Evolutionary conservation across 2,797 vertebrate genomes (phyloP).

Genomic region (Dipus sagitta): DNA sequence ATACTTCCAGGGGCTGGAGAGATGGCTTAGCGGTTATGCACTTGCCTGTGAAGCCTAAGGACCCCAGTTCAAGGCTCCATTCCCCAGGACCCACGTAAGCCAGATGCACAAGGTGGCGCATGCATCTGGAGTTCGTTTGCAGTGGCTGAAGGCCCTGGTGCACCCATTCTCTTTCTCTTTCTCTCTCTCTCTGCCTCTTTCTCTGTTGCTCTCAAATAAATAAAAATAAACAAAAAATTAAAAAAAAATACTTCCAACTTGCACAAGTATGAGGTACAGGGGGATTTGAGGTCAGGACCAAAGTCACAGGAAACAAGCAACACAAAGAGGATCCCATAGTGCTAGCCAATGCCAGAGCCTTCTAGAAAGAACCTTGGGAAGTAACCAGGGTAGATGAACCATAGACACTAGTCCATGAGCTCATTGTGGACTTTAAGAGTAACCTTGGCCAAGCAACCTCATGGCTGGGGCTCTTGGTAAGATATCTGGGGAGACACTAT

Average conservation of each 20-base stretch:
- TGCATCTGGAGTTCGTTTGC: too few species aligned
- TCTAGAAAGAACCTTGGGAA: background rate
- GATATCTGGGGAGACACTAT: background rate
- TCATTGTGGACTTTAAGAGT: background rate
- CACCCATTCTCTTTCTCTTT: too few species aligned
- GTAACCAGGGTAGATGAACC: background rate
- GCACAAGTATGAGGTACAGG: background rate
- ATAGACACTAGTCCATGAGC: background rate
- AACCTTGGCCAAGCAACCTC: constrained; percentile 2
- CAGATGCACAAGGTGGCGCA: too few species aligned
- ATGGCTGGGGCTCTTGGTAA: background rate
- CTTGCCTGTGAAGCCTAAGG: too few species aligned
- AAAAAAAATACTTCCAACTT: background rate
- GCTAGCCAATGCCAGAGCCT: background rate
- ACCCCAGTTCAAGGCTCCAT: too few species aligned
- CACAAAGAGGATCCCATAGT: background rate
- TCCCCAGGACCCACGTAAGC: too few species aligned
- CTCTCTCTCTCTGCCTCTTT: too few species aligned
- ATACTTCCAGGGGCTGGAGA: too few species aligned
- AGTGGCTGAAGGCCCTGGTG: too few species aligned
- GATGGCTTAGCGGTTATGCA: too few species aligned
- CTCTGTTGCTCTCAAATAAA: too few species aligned
- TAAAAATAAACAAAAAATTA: too few species aligned
- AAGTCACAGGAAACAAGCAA: background rate
- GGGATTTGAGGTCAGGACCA: background rate